phyloP scores from a whole-genome alignment of 2,113 vertebrate genomes.

The Campylorhamphus procurvoides region DNA sequence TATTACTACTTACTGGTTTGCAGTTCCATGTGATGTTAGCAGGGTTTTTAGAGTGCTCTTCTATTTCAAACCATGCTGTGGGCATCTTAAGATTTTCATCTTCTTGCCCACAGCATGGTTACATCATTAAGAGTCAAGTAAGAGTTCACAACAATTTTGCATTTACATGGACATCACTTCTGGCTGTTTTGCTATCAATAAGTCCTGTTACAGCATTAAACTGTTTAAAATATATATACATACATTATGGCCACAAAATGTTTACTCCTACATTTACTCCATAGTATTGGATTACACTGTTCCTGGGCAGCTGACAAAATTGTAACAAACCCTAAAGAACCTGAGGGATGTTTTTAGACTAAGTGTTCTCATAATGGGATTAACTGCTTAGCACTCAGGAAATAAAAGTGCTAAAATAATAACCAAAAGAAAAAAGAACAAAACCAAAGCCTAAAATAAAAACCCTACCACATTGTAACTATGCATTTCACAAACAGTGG shows the following conservation, averaged over 20 bases:
- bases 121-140: not conserved
- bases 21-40: not conserved
- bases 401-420: not conserved
- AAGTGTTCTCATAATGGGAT: conserved; percentile 13
- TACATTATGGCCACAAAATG: not conserved
- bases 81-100: not conserved
- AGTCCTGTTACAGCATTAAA: not conserved
- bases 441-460: not conserved
- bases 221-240: not conserved
- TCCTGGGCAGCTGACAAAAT: not conserved
- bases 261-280: not conserved
- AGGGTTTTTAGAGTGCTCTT: not conserved
- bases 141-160: not conserved
- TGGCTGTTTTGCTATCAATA: not conserved
- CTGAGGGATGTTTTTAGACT: conserved; percentile 29
- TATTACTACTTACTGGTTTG: not conserved
- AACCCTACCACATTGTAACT: conserved; percentile 11
- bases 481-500: conserved; percentile 1
- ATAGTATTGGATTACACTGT: not conserved
- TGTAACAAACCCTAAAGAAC: conserved; percentile 12
- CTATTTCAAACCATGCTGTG: not conserved
- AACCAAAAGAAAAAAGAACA: not conserved
- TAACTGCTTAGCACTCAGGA: not conserved
- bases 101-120: not conserved
- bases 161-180: not conserved